These are phyloP conservation scores for Calyptomena viridis DNA, from an alignment of 2,113 vertebrate species.

Conservation along the genomic window DNA sequence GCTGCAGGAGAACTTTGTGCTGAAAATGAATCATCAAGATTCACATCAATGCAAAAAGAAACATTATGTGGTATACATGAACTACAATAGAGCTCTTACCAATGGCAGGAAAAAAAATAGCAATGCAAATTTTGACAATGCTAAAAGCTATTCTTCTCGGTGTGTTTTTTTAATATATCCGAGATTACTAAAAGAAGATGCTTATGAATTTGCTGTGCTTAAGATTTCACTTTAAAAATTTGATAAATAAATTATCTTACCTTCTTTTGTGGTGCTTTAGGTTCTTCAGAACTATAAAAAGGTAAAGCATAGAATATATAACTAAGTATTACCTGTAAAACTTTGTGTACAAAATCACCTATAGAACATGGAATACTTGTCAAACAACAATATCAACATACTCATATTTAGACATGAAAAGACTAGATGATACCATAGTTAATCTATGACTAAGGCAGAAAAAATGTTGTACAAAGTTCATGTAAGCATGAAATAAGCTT, in stretches of 20 bases:
- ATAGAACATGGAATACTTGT: not conserved
- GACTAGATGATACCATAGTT: not conserved
- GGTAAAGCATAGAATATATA: slow-evolving; percentile 26
- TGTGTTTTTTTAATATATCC: not conserved
- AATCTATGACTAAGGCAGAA: not conserved
- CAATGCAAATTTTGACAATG: not conserved
- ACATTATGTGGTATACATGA: not conserved
- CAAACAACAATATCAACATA: not conserved
- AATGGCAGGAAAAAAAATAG: not conserved
- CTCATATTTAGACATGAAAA: not conserved
- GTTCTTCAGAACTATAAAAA: slow-evolving; percentile 85
- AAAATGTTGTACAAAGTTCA: not conserved
- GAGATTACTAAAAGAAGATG: not conserved
- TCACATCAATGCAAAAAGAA: not conserved
- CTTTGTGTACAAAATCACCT: not conserved
- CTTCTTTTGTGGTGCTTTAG: slow-evolving; percentile 88
- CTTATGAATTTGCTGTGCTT: not conserved
- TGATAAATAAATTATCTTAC: slow-evolving; percentile 60
- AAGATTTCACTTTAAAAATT: not conserved
- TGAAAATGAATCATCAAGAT: slow-evolving; percentile 54
- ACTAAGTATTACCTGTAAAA: not conserved
- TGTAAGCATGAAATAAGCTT: not conserved
- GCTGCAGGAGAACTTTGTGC: slow-evolving; percentile 94
- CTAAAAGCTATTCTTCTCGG: not conserved
- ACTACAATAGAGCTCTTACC: not conserved